Base-by-base conservation (phyloP, 1,140 invertebrate species). In the Nautilus pompilius region DNA sequence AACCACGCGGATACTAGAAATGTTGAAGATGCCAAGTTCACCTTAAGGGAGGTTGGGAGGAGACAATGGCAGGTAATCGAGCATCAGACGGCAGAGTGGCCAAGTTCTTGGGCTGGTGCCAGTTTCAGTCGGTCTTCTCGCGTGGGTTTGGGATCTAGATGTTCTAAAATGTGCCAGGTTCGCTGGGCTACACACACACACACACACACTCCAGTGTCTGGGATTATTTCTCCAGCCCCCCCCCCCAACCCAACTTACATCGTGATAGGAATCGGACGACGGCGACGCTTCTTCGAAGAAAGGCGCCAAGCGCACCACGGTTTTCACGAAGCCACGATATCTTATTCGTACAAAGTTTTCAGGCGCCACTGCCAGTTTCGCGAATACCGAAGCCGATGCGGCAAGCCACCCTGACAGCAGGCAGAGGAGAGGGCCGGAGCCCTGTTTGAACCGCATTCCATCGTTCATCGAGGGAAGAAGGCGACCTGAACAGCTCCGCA, bases 311-410 rank as follows among this genome's bases (percentile, higher is more conserved):
- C n/a, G n/a, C n/a, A n/a, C n/a, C n/a, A n/a, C n/a, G n/a, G n/a
- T n/a, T n/a, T n/a, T n/a, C n/a, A n/a, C n/a, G n/a, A n/a, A 41
- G 36, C 13, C 10, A 20, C 10, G 26, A 20, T 49, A 20, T 20
- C 48, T 20, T 17, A 49, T 20, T 24, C 26, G 48, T 49, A 15
- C 8, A 15, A 49, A 10, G 2, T 20, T 49, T 10, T 1, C 20
- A 8, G 48, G n/a, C 8, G n/a, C 64, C 20, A 70, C 63, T 22
- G 72, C 75, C 13, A 75, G 60, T 60, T 77, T 77, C 5, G 75
- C 75, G 56, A 57, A 71, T 5, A 71, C 61, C 2, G 75, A 77
- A n/a, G 70, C 73, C 15, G 72, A 46, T 0, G 75, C 72, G 34
- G 75, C 75, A 67, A 71, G 10, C 34, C 26, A 41, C 6, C 34